These are phyloP conservation scores for Osmerus eperlanus DNA, from an alignment of 2,113 vertebrate genomes.

Conservation along the genomic window DNA sequence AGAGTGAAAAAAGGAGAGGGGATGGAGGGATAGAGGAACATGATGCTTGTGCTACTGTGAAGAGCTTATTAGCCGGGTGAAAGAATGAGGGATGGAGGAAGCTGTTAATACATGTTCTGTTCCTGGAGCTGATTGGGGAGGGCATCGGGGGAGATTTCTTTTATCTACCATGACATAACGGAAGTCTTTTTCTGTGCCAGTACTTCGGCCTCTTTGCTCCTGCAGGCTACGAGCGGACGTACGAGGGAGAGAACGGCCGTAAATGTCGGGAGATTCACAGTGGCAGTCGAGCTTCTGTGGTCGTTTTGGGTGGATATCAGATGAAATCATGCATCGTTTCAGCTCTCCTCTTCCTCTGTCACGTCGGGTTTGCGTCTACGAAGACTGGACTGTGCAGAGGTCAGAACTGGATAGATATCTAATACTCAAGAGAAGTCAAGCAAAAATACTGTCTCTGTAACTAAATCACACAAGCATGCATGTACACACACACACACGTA, in stretches of 20 bases:
- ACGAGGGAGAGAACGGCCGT: neutral
- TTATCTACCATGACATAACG: neutral
- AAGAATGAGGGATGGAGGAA: neutral
- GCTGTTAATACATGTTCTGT: neutral
- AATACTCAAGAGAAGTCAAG: neutral
- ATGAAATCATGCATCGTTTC: slow-evolving; percentile 1
- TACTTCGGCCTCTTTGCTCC: neutral
- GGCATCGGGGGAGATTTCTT: neutral
- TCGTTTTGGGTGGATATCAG: slow-evolving; percentile 2
- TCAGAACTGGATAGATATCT: neutral
- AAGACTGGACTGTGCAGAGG: neutral
- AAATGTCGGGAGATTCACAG: neutral
- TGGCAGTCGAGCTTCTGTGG: slow-evolving; percentile 4
- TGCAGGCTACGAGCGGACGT: neutral
- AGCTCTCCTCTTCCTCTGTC: neutral
- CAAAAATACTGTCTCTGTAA: neutral
- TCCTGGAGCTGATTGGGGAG: neutral
- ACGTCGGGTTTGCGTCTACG: neutral
- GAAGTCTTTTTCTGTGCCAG: slow-evolving; percentile 8
- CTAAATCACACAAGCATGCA: neutral
- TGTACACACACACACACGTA: neutral
- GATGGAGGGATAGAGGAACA: neutral
- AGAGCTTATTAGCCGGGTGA: neutral
- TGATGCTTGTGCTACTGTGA: neutral
- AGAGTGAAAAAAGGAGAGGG: neutral